phyloP scores from a whole-genome alignment of 1,140 invertebrate genomes.

The Drosophila sproati region DNA sequence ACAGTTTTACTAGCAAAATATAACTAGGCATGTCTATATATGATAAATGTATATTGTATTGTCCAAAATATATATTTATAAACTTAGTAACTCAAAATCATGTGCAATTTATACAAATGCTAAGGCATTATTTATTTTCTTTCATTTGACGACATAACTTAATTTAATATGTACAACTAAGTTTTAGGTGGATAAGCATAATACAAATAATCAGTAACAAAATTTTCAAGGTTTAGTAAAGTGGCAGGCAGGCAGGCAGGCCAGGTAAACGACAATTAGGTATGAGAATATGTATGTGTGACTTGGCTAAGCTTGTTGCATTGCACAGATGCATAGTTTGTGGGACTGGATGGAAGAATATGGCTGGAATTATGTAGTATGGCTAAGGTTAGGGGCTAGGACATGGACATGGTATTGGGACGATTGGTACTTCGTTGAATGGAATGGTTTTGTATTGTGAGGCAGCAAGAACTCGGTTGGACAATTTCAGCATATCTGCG shows the following conservation, averaged over 20 bases:
- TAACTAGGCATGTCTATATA: slow-evolving; percentile 9
- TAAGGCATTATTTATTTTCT: slow-evolving; percentile 2
- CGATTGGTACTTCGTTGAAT: slow-evolving; percentile 30
- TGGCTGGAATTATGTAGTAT: not conserved
- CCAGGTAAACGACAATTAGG: slow-evolving; percentile 7
- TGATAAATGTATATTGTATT: slow-evolving; percentile 44
- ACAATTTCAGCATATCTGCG: slow-evolving; percentile 77
- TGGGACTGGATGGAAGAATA: not conserved
- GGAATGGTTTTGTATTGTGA: slow-evolving; percentile 21
- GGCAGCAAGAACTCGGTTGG: slow-evolving; percentile 65
- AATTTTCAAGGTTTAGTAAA: slow-evolving; percentile 1
- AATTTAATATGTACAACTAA: slow-evolving; percentile 47
- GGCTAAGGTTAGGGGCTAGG: slow-evolving; percentile 1
- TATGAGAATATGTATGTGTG: not conserved
- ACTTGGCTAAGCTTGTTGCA: not conserved
- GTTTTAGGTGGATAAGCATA: slow-evolving; percentile 25
- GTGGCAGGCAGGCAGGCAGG: not conserved
- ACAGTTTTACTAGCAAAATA: slow-evolving; percentile 30
- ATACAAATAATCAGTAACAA: slow-evolving; percentile 14
- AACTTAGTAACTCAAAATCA: slow-evolving; percentile 51
- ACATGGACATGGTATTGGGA: not conserved
- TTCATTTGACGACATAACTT: slow-evolving; percentile 10
- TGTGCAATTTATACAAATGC: slow-evolving; percentile 68
- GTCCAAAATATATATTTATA: slow-evolving; percentile 33
- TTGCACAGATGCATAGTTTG: not conserved